Percentiles rank a stretch among this genome's conserved stretches.
phyloP scores from a whole-genome alignment of 2,888 invertebrate species.

The Homarus gammarus region DNA sequence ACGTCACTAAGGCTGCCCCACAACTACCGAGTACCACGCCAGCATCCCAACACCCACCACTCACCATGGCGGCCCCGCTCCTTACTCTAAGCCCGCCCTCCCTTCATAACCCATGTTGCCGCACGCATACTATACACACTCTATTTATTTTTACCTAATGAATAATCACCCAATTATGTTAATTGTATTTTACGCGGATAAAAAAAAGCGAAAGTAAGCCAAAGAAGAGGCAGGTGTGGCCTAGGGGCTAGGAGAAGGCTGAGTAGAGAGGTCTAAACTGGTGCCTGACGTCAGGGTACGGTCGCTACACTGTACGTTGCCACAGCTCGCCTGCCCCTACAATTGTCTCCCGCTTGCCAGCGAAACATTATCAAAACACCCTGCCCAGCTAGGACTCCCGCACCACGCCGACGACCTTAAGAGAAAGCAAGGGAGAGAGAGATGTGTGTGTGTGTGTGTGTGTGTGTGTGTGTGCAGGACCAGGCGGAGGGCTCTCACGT shows the following conservation, averaged over 20 bases:
- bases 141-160: neutral
- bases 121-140: neutral
- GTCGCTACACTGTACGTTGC: neutral
- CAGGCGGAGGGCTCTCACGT: neutral
- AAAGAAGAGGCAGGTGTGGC: neutral
- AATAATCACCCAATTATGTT: neutral
- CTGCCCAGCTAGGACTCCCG: neutral
- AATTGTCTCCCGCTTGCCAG: neutral
- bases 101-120: neutral
- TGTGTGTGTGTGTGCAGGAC: neutral
- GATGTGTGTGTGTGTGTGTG: neutral
- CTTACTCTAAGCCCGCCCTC: conserved; percentile 9
- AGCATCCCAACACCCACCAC: neutral
- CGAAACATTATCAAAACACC: conserved; percentile 9
- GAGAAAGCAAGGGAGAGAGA: conserved; percentile 11
- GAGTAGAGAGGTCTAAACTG: conserved; percentile 1
- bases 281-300: neutral
- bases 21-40: neutral
- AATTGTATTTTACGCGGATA: neutral
- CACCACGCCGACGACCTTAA: conserved; percentile 2
- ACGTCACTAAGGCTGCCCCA: neutral
- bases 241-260: neutral
- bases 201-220: neutral
- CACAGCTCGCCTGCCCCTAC: neutral
- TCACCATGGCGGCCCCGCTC: neutral